Conservation (phyloP, 2,113 vertebrate genomes). For the Melanostigma gelatinosum region DNA sequence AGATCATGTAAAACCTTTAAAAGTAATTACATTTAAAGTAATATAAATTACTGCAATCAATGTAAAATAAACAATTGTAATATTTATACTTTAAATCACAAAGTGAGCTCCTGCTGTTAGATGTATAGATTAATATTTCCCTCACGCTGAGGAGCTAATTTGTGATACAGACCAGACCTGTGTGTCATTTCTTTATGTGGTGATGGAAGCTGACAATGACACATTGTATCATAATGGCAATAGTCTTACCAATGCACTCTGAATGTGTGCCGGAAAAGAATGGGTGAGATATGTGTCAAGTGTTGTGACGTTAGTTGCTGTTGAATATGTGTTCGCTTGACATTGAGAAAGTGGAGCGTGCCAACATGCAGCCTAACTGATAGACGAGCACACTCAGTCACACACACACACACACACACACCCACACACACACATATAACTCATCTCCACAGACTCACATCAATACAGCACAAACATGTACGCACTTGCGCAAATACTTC, state of each 20-base stretch:
- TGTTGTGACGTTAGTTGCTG: conserved; percentile 62
- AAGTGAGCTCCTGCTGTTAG: not conserved
- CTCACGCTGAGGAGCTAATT: not conserved
- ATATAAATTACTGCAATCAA: no score
- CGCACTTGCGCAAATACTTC: conserved; percentile 31
- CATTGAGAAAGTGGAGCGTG: conserved; percentile 65
- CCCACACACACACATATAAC: not conserved
- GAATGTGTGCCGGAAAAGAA: conserved; percentile 48
- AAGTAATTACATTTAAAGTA: not conserved
- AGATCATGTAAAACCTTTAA: not conserved
- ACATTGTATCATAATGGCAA: conserved; percentile 50
- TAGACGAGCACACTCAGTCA: conserved; percentile 35
- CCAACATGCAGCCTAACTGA: conserved; percentile 54
- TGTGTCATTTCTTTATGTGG: conserved; percentile 25
- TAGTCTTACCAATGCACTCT: conserved; percentile 40
- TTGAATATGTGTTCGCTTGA: conserved; percentile 66
- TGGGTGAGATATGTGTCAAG: conserved; percentile 67
- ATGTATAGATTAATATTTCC: not conserved
- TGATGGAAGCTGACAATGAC: conserved; percentile 56
- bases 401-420: conserved; percentile 7
- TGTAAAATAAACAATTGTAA: not conserved
- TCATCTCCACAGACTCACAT: conserved; percentile 34
- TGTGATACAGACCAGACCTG: not conserved
- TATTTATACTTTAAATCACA: not conserved
- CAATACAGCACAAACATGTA: conserved; percentile 37